phyloP scores from a whole-genome alignment of 2,113 vertebrate species.

The Rhynchomys soricoides region DNA sequence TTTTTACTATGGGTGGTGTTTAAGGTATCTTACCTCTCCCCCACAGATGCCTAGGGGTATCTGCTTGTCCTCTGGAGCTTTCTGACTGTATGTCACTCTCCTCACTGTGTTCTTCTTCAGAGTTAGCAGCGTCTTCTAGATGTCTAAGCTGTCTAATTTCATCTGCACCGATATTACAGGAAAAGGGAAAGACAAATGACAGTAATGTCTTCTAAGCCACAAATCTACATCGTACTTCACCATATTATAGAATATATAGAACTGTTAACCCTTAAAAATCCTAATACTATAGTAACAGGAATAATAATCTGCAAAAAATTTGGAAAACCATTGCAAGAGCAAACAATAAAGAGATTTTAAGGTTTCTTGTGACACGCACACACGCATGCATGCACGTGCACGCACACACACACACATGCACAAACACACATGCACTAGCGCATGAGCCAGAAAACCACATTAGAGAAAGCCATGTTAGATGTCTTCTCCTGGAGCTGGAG shows the following conservation, averaged over 20 bases:
- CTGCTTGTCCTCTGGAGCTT: background rate
- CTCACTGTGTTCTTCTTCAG: rapidly evolving
- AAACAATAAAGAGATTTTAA: background rate
- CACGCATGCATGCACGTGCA: too few species aligned
- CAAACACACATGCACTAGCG: too few species aligned
- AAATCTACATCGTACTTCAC: background rate
- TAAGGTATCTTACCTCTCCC: conserved; percentile 53
- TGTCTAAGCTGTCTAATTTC: conserved; percentile 79
- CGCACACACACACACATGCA: too few species aligned
- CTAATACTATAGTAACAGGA: background rate
- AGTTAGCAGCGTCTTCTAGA: background rate
- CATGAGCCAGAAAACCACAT: too few species aligned
- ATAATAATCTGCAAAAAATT: background rate
- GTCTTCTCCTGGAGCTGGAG: too few species aligned
- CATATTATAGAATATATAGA: background rate
- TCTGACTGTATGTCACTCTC: rapidly evolving
- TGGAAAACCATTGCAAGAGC: background rate
- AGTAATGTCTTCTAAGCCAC: background rate
- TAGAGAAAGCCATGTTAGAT: too few species aligned
- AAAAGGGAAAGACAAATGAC: conserved; percentile 41
- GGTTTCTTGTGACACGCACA: background rate
- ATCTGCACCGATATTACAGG: conserved; percentile 74
- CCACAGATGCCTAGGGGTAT: rapidly evolving
- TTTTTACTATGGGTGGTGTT: background rate
- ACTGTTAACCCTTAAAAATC: background rate